Evolutionary conservation across 1,140 invertebrate genomes (phyloP).

Genomic region (Drosophila sechellia): DNA sequence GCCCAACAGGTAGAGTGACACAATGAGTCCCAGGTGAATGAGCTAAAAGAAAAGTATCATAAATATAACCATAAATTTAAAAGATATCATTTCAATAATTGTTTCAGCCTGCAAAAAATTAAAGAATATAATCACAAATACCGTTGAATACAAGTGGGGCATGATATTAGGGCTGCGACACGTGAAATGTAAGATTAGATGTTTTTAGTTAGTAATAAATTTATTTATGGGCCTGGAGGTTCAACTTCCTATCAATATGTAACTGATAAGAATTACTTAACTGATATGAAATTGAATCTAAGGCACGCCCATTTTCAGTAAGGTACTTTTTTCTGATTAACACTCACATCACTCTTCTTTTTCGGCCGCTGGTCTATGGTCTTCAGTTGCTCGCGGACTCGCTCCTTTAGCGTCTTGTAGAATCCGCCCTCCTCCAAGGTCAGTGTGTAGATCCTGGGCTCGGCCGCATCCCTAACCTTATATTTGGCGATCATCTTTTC

Average conservation of each 20-base stretch:
- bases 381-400: constrained; percentile 85
- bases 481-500: constrained; percentile 87
- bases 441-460: constrained; percentile 86
- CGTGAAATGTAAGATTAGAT: constrained; percentile 2
- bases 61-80: no score
- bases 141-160: neutral
- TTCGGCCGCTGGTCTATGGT: constrained; percentile 83
- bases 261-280: constrained; percentile 19
- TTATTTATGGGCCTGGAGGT: neutral
- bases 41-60: constrained; percentile 25
- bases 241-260: constrained; percentile 1
- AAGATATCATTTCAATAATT: no score
- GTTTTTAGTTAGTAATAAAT: neutral
- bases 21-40: constrained; percentile 82
- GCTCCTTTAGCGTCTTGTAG: constrained; percentile 87
- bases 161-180: neutral
- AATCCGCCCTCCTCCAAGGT: constrained; percentile 89
- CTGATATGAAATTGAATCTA: neutral
- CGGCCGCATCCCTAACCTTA: constrained; percentile 86
- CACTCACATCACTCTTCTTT: constrained; percentile 75
- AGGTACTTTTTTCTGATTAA: neutral
- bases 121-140: neutral
- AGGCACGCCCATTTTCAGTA: neutral
- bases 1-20: constrained; percentile 85
- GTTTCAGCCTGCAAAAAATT: no score